phyloP scores from a whole-genome alignment of 2,113 vertebrate genomes.

The Ondatra zibethicus region DNA sequence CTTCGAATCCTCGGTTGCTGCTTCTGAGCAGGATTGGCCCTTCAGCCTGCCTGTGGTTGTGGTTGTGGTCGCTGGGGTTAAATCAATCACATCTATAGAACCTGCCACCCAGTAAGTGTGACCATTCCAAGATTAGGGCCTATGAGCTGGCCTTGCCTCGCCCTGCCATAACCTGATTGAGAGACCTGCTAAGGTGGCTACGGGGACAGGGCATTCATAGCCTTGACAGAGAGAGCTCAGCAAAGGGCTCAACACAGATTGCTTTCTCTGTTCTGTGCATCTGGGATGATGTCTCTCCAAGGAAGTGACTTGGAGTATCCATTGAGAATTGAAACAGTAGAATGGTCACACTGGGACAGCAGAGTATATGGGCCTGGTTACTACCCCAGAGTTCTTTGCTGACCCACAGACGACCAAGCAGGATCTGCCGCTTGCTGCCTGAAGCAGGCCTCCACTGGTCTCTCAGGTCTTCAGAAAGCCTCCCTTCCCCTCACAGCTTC shows the following conservation, averaged over 20 bases:
- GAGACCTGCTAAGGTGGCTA: neutral
- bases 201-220: neutral
- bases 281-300: neutral
- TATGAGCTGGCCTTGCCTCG: neutral
- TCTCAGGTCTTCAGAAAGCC: neutral
- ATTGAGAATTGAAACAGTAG: neutral
- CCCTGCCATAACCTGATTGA: neutral
- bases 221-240: neutral
- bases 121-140: neutral
- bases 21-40: neutral
- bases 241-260: neutral
- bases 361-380: accelerated
- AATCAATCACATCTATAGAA: accelerated
- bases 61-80: neutral
- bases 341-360: neutral
- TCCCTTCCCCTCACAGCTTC: neutral
- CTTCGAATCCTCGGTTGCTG: neutral
- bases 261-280: neutral
- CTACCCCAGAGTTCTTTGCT: neutral
- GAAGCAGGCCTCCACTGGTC: accelerated
- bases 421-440: neutral
- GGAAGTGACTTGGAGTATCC: neutral
- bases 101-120: neutral
- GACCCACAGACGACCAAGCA: neutral
- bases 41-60: neutral